Conservation (phyloP, 2,113 vertebrate genomes). For the Dasyornis broadbenti region DNA sequence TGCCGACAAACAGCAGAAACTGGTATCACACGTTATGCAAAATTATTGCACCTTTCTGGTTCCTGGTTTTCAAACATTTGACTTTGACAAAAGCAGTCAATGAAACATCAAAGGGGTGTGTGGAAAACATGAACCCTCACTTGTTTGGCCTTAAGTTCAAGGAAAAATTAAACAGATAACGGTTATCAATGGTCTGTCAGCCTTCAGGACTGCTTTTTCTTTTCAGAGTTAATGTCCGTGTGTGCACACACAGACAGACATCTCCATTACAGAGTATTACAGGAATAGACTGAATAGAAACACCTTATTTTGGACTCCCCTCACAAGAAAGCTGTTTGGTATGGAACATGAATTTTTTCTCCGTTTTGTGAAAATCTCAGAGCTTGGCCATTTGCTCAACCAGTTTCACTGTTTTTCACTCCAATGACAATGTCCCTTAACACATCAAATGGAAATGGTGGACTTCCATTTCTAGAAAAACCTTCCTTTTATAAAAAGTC, state of each 20-base stretch:
- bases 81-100: conserved; percentile 27
- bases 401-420: not conserved
- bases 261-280: not conserved
- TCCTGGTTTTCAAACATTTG: not conserved
- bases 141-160: conserved; percentile 22
- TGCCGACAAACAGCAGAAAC: not conserved
- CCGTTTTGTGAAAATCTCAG: not conserved
- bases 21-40: not conserved
- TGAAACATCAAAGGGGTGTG: conserved; percentile 26
- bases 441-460: not conserved
- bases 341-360: not conserved
- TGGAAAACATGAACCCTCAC: not conserved
- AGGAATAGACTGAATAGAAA: not conserved
- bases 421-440: not conserved
- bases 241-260: too few species aligned
- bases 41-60: not conserved
- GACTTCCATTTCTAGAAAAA: not conserved
- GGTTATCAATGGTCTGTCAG: not conserved
- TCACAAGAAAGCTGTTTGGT: not conserved
- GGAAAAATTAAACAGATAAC: conserved; percentile 13
- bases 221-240: not conserved
- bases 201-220: not conserved
- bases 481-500: not conserved
- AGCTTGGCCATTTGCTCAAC: not conserved
- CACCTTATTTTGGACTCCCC: not conserved